Evolutionary conservation across 2,888 invertebrate species (phyloP).

Genomic region (Ophion costatus): DNA sequence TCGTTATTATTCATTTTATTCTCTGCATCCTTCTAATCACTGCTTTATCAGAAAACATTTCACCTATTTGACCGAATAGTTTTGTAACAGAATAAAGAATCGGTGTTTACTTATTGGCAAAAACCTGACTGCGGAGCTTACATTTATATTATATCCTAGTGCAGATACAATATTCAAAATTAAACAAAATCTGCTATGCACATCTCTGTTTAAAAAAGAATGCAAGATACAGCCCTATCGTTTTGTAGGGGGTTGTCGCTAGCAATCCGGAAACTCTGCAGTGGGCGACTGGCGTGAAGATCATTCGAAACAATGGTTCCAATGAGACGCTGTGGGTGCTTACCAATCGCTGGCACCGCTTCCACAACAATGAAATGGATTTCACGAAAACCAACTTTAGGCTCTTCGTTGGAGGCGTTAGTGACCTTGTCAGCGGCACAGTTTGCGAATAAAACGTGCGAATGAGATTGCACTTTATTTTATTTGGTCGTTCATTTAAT

Average conservation of each 20-base stretch:
- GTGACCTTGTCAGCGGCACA: slow-evolving; percentile 83
- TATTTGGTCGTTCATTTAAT: too few relatives aligned
- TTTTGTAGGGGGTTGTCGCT: slow-evolving; percentile 11
- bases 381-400: slow-evolving; percentile 87
- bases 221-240: too few relatives aligned
- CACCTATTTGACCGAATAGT: too few relatives aligned
- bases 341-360: slow-evolving; percentile 89
- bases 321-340: slow-evolving; percentile 87
- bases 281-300: slow-evolving; percentile 13
- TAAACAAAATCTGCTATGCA: neutral
- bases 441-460: slow-evolving; percentile 12
- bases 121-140: too few relatives aligned
- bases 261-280: neutral
- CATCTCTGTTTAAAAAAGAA: too few relatives aligned
- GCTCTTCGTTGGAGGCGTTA: slow-evolving; percentile 87
- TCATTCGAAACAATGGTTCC: slow-evolving; percentile 82
- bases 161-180: neutral
- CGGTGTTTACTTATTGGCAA: too few relatives aligned
- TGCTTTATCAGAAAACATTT: too few relatives aligned
- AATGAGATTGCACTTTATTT: neutral
- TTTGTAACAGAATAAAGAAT: too few relatives aligned
- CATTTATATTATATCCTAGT: too few relatives aligned
- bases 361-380: slow-evolving; percentile 85
- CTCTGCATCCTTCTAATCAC: too few relatives aligned
- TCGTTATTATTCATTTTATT: too few relatives aligned